These are phyloP conservation scores for Steinernema scapterisci DNA, from an alignment of 2,888 invertebrate genomes.

Conservation along the genomic window DNA sequence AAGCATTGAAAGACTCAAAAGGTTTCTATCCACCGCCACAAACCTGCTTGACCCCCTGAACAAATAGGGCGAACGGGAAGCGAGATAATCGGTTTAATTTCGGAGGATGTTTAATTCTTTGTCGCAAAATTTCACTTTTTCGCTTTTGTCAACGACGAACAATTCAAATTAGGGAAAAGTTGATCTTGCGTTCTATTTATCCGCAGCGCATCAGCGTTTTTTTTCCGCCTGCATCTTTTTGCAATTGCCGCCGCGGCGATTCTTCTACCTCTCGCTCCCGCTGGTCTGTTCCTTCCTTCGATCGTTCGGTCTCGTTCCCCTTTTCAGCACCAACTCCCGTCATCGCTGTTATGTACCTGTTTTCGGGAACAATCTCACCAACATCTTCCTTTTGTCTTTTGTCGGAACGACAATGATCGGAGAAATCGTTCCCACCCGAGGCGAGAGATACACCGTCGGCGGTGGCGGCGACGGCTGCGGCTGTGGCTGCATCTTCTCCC, in stretches of 20 bases:
- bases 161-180: conserved; percentile 21
- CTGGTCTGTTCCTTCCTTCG: too few species aligned
- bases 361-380: conserved; percentile 14
- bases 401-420: conserved; percentile 10
- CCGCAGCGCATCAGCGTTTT: conserved; percentile 20
- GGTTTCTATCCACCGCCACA: too few species aligned
- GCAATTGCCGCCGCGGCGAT: conserved; percentile 8
- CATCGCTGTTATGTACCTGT: conserved; percentile 10
- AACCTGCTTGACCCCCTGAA: background rate
- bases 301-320: conserved; percentile 7
- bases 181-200: conserved; percentile 27
- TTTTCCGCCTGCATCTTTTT: conserved; percentile 3
- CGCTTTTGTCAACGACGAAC: conserved; percentile 5
- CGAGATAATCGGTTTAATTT: background rate
- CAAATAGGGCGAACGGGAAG: background rate
- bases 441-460: background rate
- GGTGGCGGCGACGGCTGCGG: too few species aligned
- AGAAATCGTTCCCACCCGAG: background rate
- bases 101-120: background rate
- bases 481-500: background rate
- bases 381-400: conserved; percentile 26
- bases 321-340: background rate
- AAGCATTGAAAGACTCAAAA: too few species aligned
- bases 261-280: conserved; percentile 11
- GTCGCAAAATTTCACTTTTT: conserved; percentile 30